Evolutionary conservation across 1,140 invertebrate genomes (phyloP).

Genomic region (Ceratina australensis): DNA sequence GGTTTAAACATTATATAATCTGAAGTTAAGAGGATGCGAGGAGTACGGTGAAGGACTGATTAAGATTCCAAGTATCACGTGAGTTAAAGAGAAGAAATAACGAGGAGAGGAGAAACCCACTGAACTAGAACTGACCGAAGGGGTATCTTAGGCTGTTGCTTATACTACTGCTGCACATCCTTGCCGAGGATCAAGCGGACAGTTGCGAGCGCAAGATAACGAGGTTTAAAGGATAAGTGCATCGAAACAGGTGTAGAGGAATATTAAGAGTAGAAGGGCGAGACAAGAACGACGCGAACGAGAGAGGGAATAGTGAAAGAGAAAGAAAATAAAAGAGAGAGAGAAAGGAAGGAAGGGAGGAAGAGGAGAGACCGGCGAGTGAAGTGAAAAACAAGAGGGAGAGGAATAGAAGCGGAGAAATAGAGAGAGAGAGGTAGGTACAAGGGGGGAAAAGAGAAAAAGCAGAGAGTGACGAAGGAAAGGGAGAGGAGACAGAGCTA

Average conservation of each 20-base stretch:
- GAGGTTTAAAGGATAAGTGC: conserved; percentile 18
- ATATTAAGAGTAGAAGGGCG: conserved; percentile 34
- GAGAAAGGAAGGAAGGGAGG: conserved; percentile 16
- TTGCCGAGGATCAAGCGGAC: no score
- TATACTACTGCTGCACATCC: neutral
- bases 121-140: neutral
- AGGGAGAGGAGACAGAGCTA: conserved; percentile 30
- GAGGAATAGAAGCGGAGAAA: conserved; percentile 22
- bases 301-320: conserved; percentile 17
- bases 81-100: neutral
- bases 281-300: conserved; percentile 19
- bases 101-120: neutral
- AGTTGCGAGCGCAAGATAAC: neutral
- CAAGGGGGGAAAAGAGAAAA: conserved; percentile 19
- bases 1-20: neutral
- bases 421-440: conserved; percentile 23
- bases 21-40: no score
- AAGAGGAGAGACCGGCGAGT: conserved; percentile 11
- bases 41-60: neutral
- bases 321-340: conserved; percentile 17
- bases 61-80: no score
- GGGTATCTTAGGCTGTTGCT: neutral
- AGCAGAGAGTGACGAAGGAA: neutral
- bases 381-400: conserved; percentile 17
- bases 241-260: conserved; percentile 14